A percentile compares a stretch with the other conserved stretches of the same genome.
These are phyloP conservation scores for Pseudorhombus dupliciocellatus DNA, from an alignment of 2,113 vertebrate genomes.

Conservation along the genomic window DNA sequence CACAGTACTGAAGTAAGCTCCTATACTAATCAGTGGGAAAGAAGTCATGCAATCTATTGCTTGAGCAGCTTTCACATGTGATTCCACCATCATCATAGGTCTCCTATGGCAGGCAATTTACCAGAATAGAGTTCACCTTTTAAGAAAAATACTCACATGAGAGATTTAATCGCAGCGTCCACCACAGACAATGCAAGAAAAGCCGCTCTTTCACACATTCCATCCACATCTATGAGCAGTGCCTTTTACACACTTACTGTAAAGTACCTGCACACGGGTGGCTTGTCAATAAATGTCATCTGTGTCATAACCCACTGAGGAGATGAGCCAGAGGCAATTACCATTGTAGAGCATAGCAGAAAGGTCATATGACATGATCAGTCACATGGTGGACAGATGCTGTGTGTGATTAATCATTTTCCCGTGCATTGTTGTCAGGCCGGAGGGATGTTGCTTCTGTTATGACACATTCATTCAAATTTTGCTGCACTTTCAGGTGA, in stretches of 20 bases:
- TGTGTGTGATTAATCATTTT: slow-evolving; percentile 43
- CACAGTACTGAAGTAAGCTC: neutral
- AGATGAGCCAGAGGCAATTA: slow-evolving; percentile 44
- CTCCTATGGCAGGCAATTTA: neutral
- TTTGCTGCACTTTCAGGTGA: slow-evolving; percentile 14
- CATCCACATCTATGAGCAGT: neutral
- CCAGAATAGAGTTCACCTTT: neutral
- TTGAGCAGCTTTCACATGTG: no score
- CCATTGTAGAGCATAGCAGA: slow-evolving; percentile 37
- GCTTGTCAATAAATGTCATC: slow-evolving; percentile 59
- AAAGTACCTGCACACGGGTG: slow-evolving; percentile 16
- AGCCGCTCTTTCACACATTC: slow-evolving; percentile 28
- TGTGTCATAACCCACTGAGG: slow-evolving; percentile 29
- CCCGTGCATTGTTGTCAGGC: neutral
- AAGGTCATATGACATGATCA: slow-evolving; percentile 50
- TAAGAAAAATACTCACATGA: slow-evolving; percentile 4
- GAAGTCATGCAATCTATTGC: neutral
- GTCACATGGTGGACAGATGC: slow-evolving; percentile 28
- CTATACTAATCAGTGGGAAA: neutral
- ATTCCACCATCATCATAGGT: no score
- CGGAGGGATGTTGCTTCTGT: neutral
- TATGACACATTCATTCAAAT: neutral
- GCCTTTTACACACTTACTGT: slow-evolving; percentile 22
- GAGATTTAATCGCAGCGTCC: slow-evolving; percentile 14
- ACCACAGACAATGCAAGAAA: slow-evolving; percentile 35